Conservation (phyloP, 1,140 invertebrate genomes). For the Trichoplusia ni region DNA sequence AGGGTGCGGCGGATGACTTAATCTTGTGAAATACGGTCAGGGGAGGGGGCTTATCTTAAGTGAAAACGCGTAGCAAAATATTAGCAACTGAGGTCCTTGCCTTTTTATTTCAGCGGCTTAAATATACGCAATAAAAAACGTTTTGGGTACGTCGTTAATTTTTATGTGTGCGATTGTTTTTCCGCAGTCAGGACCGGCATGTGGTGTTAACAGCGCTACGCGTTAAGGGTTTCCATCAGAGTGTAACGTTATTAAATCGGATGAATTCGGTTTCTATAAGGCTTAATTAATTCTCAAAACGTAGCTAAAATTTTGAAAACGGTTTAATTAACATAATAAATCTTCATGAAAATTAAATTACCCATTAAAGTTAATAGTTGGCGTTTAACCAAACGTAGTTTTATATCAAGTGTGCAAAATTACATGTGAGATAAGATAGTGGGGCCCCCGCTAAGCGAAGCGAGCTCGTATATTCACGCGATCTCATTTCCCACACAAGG, state of each 20-base stretch:
- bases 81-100: conserved; percentile 18
- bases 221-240: background rate
- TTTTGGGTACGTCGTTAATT: conserved; percentile 12
- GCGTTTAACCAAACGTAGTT: background rate
- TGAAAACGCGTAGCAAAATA: conserved; percentile 47
- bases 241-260: too few relatives aligned
- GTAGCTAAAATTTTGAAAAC: background rate
- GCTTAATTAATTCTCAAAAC: background rate
- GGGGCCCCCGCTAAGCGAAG: conserved; percentile 11
- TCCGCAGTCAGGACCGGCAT: background rate
- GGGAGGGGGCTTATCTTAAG: conserved; percentile 44
- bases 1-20: conserved; percentile 39
- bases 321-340: too few relatives aligned
- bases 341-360: too few relatives aligned
- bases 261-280: too few relatives aligned
- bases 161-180: conserved; percentile 8
- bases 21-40: conserved; percentile 48
- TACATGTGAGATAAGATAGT: conserved; percentile 21
- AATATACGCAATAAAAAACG: conserved; percentile 13
- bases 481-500: conserved; percentile 25
- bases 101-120: conserved; percentile 10
- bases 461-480: conserved; percentile 10
- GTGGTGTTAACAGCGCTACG: conserved; percentile 3
- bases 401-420: conserved; percentile 24
- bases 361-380: conserved; percentile 2